A percentile compares a stretch with the other conserved stretches of the same genome.
These are phyloP conservation scores for Caenorhabditis wallacei DNA, from an alignment of 2,888 invertebrate genomes.

Conservation along the genomic window DNA sequence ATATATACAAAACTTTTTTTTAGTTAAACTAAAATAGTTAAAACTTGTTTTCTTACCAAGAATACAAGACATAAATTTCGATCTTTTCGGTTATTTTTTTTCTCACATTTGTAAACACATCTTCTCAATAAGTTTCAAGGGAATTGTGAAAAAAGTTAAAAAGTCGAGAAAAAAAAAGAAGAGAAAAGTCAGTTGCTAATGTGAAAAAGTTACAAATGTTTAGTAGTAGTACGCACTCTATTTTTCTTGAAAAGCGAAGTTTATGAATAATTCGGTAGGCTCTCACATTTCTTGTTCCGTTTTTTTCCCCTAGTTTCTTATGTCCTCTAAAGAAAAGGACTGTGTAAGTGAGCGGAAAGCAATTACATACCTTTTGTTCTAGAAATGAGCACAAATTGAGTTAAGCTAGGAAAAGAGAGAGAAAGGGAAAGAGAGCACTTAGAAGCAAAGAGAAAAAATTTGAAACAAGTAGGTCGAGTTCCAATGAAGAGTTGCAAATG, in stretches of 20 bases:
- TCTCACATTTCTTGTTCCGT: constrained; percentile 63
- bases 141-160: constrained; percentile 26
- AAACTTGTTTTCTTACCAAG: too few relatives aligned
- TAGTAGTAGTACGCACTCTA: constrained; percentile 49
- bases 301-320: constrained; percentile 30
- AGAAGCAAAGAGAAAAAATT: constrained; percentile 23
- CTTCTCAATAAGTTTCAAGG: constrained; percentile 15
- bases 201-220: constrained; percentile 60
- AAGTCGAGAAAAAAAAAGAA: too few relatives aligned
- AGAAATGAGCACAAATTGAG: constrained; percentile 52
- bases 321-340: not conserved
- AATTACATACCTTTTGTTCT: constrained; percentile 55
- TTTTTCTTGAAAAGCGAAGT: constrained; percentile 36
- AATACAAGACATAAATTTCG: not conserved
- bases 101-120: constrained; percentile 40
- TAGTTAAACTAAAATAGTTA: too few relatives aligned
- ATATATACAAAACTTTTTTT: too few relatives aligned
- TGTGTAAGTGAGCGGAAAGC: constrained; percentile 27
- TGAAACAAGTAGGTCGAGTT: constrained; percentile 18
- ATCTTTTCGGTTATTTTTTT: not conserved
- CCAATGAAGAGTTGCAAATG: constrained; percentile 47
- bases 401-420: not conserved
- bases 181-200: constrained; percentile 43
- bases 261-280: constrained; percentile 54
- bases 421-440: constrained; percentile 18